Base-by-base conservation (phyloP, 92 coral and sea anemone species). In the Micromussa lordhowensis region DNA sequence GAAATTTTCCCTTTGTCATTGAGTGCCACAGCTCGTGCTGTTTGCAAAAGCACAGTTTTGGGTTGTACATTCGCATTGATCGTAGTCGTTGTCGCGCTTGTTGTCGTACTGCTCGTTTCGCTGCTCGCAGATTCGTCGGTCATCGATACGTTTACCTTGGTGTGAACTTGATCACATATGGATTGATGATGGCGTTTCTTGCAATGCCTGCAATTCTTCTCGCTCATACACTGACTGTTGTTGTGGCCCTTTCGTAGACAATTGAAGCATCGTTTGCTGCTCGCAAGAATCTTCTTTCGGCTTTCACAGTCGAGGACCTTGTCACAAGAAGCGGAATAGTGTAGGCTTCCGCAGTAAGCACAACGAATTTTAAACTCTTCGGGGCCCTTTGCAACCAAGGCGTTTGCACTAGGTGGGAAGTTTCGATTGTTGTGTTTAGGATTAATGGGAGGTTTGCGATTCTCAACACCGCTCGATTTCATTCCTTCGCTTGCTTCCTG, bases 21-120 rank as follows among this genome's bases (percentile, higher is more conserved):
- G 6, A 38, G 68, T 38, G 92, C 92, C 17, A 84, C 76, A 26
- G 90, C 89, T 86, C 91, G 48, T 9, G 93, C 95, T n/a, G 93
- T 92, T 88, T 92, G 95, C 0, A 90, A 88, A 64, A 90, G 86
- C 48, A 87, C 91, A 2, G 80, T 87, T n/a, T 87, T 83, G 55
- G 91, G 18, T 19, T 34, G 31, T 63, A 63, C 69, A 48, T 80
- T 79, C 54, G 87, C 57, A 63, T 66, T 78, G 54, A 58, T 83
- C 77, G 5, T n/a, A 11, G 69, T 63, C 26, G 28, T 63, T 8
- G 69, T 63, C 26, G 28, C 69, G 26, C 69, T 19, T 8, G 9
- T 63, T 63, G 69, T 63, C 69, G 28, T 63, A 63, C 11, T 63
- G 69, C 22, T 63, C 19, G 69, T 63, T 18, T 63, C 69, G 69